phyloP scores from a whole-genome alignment of 2,113 vertebrate species.

The Calyptomena viridis region DNA sequence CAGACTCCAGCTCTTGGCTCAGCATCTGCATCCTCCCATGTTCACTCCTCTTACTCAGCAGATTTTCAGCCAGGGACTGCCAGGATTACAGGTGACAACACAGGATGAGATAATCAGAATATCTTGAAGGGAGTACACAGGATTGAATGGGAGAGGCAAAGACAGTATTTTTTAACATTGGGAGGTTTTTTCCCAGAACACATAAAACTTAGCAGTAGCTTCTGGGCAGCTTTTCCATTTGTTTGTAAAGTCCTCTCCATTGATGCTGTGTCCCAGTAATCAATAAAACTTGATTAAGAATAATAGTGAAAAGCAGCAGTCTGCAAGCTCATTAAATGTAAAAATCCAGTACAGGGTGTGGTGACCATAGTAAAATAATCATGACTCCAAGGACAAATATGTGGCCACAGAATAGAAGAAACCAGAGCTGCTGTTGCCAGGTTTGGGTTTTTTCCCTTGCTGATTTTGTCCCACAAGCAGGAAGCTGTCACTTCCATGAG shows the following conservation, averaged over 20 bases:
- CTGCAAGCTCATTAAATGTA: constrained; percentile 28
- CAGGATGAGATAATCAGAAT: not conserved
- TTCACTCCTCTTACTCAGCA: not conserved
- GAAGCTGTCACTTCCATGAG: not conserved
- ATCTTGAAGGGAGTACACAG: not conserved
- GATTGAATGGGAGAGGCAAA: not conserved
- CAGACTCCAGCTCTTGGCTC: not conserved
- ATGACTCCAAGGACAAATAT: not conserved
- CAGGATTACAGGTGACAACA: not conserved
- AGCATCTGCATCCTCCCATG: fast-evolving
- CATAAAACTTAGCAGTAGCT: not conserved
- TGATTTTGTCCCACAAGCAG: not conserved
- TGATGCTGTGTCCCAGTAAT: not conserved
- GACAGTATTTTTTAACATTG: not conserved
- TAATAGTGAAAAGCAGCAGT: constrained; percentile 32
- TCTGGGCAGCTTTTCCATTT: constrained; percentile 42
- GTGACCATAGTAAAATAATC: not conserved
- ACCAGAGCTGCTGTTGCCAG: not conserved
- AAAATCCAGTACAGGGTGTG: not conserved
- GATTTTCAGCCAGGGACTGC: not conserved
- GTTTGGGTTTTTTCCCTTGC: not conserved
- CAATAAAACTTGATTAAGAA: constrained; percentile 32
- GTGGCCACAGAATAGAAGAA: not conserved
- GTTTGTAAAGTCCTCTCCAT: not conserved
- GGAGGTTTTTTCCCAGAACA: not conserved